Evolutionary conservation across 2,888 invertebrate species (phyloP).

Genomic region (Anticlea derivata): DNA sequence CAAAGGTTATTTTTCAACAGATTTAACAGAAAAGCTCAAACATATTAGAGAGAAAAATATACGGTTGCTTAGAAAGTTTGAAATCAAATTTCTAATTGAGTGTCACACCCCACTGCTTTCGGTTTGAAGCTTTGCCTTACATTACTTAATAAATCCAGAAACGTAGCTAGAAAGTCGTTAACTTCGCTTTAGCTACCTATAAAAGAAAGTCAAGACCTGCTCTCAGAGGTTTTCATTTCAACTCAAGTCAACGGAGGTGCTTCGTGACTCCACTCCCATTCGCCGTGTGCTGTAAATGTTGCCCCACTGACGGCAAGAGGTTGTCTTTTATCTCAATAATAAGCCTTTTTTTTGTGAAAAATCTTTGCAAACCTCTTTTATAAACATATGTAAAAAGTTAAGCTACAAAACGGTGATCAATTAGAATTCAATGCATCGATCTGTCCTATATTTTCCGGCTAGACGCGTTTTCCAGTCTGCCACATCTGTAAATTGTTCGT

Average conservation of each 20-base stretch:
- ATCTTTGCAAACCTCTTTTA: slow-evolving; percentile 24
- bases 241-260: slow-evolving; percentile 56
- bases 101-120: slow-evolving; percentile 62
- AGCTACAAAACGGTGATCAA: slow-evolving; percentile 5
- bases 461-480: slow-evolving; percentile 70
- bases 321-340: slow-evolving; percentile 47
- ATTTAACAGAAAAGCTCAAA: slow-evolving; percentile 28
- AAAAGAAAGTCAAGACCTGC: slow-evolving; percentile 67
- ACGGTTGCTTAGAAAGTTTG: slow-evolving; percentile 53
- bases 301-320: slow-evolving; percentile 38
- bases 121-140: slow-evolving; percentile 67
- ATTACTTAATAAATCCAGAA: slow-evolving; percentile 68
- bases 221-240: slow-evolving; percentile 66
- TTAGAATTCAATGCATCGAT: slow-evolving; percentile 52
- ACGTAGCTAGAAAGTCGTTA: slow-evolving; percentile 64
- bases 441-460: slow-evolving; percentile 65
- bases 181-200: slow-evolving; percentile 63
- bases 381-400: not conserved
- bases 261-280: slow-evolving; percentile 51
- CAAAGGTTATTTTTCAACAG: slow-evolving; percentile 12
- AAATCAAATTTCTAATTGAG: slow-evolving; percentile 72
- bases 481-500: slow-evolving; percentile 59
- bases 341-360: slow-evolving; percentile 35
- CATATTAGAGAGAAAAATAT: slow-evolving; percentile 33
- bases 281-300: slow-evolving; percentile 51